Evolutionary conservation across 1,140 invertebrate genomes (phyloP).

Genomic region (Paralvinella palmiformis): DNA sequence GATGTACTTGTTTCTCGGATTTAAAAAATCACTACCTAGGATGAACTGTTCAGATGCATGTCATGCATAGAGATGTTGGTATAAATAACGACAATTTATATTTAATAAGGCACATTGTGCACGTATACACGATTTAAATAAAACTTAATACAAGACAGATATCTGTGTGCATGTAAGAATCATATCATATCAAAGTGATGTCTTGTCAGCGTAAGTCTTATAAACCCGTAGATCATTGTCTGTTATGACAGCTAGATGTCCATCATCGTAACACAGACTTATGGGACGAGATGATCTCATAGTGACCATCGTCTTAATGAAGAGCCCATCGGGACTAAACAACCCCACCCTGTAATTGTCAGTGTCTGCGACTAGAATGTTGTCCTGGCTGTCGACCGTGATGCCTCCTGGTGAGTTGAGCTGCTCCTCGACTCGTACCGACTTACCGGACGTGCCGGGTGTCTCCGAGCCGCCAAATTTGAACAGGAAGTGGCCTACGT

Average conservation of each 20-base stretch:
- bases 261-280: background rate
- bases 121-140: background rate
- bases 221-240: background rate
- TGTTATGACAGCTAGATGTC: background rate
- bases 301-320: background rate
- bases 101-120: background rate
- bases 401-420: background rate
- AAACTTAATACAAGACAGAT: background rate
- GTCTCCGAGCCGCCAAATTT: no score
- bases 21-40: no score
- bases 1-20: no score
- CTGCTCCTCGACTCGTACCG: background rate
- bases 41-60: no score
- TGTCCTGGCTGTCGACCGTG: background rate
- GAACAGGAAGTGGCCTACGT: background rate
- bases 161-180: background rate
- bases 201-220: background rate
- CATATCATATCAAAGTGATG: background rate
- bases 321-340: background rate
- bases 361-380: background rate
- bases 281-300: background rate
- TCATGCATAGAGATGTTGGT: no score
- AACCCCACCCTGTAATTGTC: background rate
- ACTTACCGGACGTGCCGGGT: no score
- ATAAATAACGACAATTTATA: no score